Percentiles rank a stretch among this genome's conserved stretches.
Conservation (phyloP, 2,797 vertebrate species). For the Miichthys miiuy region DNA sequence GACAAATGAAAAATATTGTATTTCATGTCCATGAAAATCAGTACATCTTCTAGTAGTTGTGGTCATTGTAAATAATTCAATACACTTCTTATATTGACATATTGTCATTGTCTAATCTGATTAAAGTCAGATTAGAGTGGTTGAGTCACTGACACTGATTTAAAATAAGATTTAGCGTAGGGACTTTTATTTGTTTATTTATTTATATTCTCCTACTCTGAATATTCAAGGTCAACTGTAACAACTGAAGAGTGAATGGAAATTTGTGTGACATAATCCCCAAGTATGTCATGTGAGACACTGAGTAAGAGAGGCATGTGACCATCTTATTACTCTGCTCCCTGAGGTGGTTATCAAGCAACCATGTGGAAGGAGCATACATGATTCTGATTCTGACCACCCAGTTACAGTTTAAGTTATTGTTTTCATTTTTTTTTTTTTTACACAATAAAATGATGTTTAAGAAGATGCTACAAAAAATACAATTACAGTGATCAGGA, state of each 20-base stretch:
- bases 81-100: neutral
- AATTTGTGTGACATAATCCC: neutral
- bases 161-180: too few species aligned
- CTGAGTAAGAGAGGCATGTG: neutral
- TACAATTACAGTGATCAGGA: too few species aligned
- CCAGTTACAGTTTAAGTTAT: too few species aligned
- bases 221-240: neutral
- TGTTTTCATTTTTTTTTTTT: too few species aligned
- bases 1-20: neutral
- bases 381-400: too few species aligned
- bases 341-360: too few species aligned
- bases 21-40: neutral
- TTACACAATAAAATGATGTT: too few species aligned
- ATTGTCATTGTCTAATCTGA: too few species aligned
- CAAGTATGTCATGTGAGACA: slow-evolving; percentile 14
- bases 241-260: neutral
- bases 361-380: too few species aligned
- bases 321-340: neutral
- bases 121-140: too few species aligned
- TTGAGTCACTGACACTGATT: neutral
- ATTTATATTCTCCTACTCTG: neutral
- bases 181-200: neutral
- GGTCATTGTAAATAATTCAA: neutral
- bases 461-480: too few species aligned
- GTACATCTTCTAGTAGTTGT: neutral